Evolutionary conservation across 2,797 vertebrate genomes (phyloP), one percentile per base, ranked within the genome.

Genomic region (Pempheris klunzingeri): DNA sequence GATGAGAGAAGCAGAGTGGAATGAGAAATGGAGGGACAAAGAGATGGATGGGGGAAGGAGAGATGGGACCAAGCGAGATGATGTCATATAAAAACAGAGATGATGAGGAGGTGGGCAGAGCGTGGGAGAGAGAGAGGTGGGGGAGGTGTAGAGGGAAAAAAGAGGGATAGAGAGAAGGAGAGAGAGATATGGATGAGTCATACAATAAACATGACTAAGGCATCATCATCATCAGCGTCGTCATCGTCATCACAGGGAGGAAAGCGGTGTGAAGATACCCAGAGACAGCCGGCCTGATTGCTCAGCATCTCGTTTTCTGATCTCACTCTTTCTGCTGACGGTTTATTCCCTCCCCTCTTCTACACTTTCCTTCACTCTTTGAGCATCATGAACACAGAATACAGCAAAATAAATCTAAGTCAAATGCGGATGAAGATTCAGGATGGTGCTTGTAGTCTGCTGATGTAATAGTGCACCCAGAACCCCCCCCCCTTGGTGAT

Each of bases 161-260:
- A 41, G 69, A 6, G 43, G 28, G 61, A 50, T 11, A 10, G 12
- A n/a, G 13, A 28, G 41, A 44, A 22, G 62, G 49, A 64, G 15
- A 70, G 39, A 73, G 60, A 80, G 24, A 77, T 67, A 22, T 53
- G 39, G 39, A 68, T 86, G 82, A 87, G 68, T 82, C 81, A 87
- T 73, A 38, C 71, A 75, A 61, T 39, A 82, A 74, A 78, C 26
- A 82, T 70, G 69, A 75, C 57, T 67, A 7, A 62, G 18, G 8
- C 58, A 70, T 68, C 71, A 58, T 61, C 53, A 53, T 58, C 66
- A 20, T 57, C 55, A 52, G 28, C 43, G 8, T 53, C 24, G 32
- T 62, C 47, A 28, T 41, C 53, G 32, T 30, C 41, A n/a, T 26
- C 38, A 53, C 43, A 6, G 34, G 15, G 34, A 46, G 20, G 38